Evolutionary conservation across 2,113 vertebrate species (phyloP).

Genomic region (Corapipo altera): DNA sequence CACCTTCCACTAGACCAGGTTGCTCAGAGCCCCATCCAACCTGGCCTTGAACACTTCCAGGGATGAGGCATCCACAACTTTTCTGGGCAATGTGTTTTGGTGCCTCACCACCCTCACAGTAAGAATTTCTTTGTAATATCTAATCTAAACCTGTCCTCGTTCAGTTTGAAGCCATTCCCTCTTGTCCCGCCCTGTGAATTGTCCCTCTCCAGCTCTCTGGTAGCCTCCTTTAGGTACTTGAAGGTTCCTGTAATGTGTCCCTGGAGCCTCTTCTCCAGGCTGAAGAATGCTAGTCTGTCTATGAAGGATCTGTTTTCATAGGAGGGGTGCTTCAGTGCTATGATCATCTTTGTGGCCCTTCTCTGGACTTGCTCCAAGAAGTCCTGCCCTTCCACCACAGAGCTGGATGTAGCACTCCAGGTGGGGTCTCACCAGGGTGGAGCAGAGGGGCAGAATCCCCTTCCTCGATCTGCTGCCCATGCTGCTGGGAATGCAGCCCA

Average conservation of each 20-base stretch:
- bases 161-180: neutral
- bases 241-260: neutral
- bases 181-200: neutral
- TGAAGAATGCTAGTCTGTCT: neutral
- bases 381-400: accelerated
- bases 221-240: neutral
- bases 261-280: neutral
- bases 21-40: neutral
- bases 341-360: neutral
- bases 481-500: neutral
- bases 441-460: neutral
- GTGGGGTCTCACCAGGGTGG: neutral
- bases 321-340: neutral
- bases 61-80: neutral
- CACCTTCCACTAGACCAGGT: neutral
- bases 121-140: neutral
- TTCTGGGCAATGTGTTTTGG: neutral
- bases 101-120: neutral
- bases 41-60: neutral
- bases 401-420: neutral
- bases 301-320: neutral
- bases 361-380: neutral
- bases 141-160: neutral
- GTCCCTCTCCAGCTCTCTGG: neutral
- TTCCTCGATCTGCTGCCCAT: neutral